These are phyloP conservation scores for Serilophus lunatus DNA, from an alignment of 2,113 vertebrate genomes.

Conservation along the genomic window DNA sequence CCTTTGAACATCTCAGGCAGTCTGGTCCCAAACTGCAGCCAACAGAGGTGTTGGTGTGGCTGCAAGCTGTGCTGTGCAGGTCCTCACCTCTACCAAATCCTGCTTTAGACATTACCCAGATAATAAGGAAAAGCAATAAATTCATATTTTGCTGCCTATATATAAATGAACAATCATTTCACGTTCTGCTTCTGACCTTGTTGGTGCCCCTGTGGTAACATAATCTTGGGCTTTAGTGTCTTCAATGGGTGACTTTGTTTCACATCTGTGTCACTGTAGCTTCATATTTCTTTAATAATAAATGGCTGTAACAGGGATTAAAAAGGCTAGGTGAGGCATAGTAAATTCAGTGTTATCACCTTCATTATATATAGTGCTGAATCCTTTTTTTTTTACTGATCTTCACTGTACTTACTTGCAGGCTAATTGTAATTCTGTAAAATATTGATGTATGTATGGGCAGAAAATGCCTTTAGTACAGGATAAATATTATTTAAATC, in stretches of 20 bases:
- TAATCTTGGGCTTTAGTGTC: background rate
- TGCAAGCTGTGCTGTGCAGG: background rate
- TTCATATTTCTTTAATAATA: constrained; percentile 32
- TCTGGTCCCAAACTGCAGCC: background rate
- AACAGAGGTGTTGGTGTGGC: fast-evolving
- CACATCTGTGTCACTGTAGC: background rate
- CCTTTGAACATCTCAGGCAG: background rate
- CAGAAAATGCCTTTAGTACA: background rate
- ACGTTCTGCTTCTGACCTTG: background rate
- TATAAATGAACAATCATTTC: background rate
- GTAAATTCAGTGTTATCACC: background rate
- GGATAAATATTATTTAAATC: background rate
- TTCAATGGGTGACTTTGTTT: background rate
- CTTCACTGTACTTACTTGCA: background rate
- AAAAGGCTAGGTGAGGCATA: background rate
- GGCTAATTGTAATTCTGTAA: background rate
- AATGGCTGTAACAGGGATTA: background rate
- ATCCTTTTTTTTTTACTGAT: background rate
- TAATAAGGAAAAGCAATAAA: background rate
- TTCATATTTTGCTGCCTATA: background rate
- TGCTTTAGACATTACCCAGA: background rate
- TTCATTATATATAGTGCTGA: background rate
- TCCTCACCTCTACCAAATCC: background rate
- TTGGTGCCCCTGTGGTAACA: background rate
- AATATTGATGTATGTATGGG: background rate